Evolutionary conservation across 2,888 invertebrate genomes (phyloP), one percentile per base, ranked within the genome.

Genomic region (Aphodius sticticus): DNA sequence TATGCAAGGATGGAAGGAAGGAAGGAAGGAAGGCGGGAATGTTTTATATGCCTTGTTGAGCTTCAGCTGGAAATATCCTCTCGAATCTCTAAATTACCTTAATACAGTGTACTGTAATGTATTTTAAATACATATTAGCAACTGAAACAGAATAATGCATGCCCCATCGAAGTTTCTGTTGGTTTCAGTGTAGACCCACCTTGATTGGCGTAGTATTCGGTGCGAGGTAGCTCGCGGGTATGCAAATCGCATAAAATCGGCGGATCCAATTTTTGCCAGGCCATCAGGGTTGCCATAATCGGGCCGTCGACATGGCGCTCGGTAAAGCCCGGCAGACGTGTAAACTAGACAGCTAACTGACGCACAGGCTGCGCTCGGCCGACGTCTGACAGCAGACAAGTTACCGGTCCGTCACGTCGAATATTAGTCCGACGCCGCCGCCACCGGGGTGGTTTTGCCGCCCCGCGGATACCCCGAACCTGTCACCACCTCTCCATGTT

Each of bases 341-440:
- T 87, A 88, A 91, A 90, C 90, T 88, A 90, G 91, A 90, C 91
- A 90, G 90, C 86, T 89, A 90, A 91, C 90, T 91, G 91, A 90
- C 91, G 90, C 90, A 88, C 86, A 87, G 90, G 89, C 90, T 89
- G 89, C 89, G 88, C 88, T 87, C 89, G 89, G 85, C 85, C 85
- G 88, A 87, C 88, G 87, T 88, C 88, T 88, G 88, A 87, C 88
- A 88, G 87, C 86, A 87, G 53, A 90, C 90, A 90, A 90, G 89
- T 89, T 88, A 88, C 89, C 88, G 86, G 87, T 87, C 88, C 87
- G 88, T 88, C 89, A 89, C 89, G 89, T 88, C 88, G 88, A 89
- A 89, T 90, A 89, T 89, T 89, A 89, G 87, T 87, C 85, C 84
- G 86, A 86, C 86, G 85, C 86, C 74, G 76, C 78, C 72, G 77